A percentile compares a stretch with the other conserved stretches of the same genome.
phyloP scores from a whole-genome alignment of 2,888 invertebrate genomes.

The Leptopilina syphax region DNA sequence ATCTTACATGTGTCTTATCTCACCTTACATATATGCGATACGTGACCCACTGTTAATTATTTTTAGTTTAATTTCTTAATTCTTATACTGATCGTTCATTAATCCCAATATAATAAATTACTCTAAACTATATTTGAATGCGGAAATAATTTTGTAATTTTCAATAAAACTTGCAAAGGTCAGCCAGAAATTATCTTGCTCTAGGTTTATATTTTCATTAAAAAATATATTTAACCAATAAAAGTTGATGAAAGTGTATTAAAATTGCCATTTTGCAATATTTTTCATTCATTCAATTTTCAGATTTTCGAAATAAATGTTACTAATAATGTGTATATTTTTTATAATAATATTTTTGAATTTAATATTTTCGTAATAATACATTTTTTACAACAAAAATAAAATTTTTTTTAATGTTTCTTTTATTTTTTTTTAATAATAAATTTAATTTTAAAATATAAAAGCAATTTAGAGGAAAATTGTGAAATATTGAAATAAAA shows the following conservation, averaged over 20 bases:
- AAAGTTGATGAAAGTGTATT: too few relatives aligned
- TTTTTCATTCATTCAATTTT: too few relatives aligned
- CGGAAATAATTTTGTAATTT: conserved; percentile 5
- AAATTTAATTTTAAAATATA: too few relatives aligned
- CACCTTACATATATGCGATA: neutral
- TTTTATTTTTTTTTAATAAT: too few relatives aligned
- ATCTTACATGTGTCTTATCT: conserved; percentile 22
- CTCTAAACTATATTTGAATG: neutral
- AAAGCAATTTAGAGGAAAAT: neutral
- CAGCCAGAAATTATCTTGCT: neutral
- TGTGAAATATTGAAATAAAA: neutral
- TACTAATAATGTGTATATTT: too few relatives aligned
- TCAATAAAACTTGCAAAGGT: neutral
- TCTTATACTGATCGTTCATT: neutral
- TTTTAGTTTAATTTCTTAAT: conserved; percentile 37
- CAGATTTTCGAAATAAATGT: too few relatives aligned
- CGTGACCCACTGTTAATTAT: conserved; percentile 24
- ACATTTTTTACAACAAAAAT: too few relatives aligned
- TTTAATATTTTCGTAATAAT: too few relatives aligned
- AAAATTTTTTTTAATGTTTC: too few relatives aligned
- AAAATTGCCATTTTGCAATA: too few relatives aligned
- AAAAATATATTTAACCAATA: too few relatives aligned
- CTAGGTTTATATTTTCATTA: neutral
- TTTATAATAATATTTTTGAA: too few relatives aligned
- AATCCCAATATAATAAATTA: neutral